Percentiles rank a stretch among this genome's conserved stretches.
Evolutionary conservation across 2,888 invertebrate genomes (phyloP).

Genomic region (Epirrita christyi): DNA sequence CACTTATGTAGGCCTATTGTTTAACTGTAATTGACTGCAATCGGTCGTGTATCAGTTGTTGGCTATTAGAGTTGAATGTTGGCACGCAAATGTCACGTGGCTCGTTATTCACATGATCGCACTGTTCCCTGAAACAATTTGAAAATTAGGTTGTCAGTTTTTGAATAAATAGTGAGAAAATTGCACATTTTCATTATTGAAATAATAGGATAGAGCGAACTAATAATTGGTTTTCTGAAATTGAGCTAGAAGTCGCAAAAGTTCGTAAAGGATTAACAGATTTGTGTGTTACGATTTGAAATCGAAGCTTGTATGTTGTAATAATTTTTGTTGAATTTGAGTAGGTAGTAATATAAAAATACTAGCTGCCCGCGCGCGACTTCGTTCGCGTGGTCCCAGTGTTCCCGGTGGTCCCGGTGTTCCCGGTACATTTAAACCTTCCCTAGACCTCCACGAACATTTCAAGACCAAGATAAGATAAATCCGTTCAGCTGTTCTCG

Average conservation of each 20-base stretch:
- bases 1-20: constrained; percentile 20
- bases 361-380: too few relatives aligned
- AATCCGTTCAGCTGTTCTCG: too few relatives aligned
- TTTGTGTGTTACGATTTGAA: neutral
- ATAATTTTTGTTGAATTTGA: too few relatives aligned
- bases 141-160: constrained; percentile 30
- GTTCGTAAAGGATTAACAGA: neutral
- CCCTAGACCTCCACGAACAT: too few relatives aligned
- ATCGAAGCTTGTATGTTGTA: too few relatives aligned
- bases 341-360: too few relatives aligned
- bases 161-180: constrained; percentile 2
- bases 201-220: neutral
- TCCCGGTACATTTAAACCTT: too few relatives aligned
- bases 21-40: constrained; percentile 52
- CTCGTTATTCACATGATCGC: constrained; percentile 47
- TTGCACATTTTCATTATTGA: neutral
- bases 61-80: constrained; percentile 46
- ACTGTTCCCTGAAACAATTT: constrained; percentile 52
- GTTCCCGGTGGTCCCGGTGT: too few relatives aligned
- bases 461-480: too few relatives aligned
- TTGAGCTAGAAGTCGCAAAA: too few relatives aligned
- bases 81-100: constrained; percentile 68
- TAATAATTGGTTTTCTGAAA: constrained; percentile 10
- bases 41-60: constrained; percentile 45
- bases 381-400: too few relatives aligned